Conservation (phyloP, 2,113 vertebrate species). For the Syrrhaptes paradoxus region DNA sequence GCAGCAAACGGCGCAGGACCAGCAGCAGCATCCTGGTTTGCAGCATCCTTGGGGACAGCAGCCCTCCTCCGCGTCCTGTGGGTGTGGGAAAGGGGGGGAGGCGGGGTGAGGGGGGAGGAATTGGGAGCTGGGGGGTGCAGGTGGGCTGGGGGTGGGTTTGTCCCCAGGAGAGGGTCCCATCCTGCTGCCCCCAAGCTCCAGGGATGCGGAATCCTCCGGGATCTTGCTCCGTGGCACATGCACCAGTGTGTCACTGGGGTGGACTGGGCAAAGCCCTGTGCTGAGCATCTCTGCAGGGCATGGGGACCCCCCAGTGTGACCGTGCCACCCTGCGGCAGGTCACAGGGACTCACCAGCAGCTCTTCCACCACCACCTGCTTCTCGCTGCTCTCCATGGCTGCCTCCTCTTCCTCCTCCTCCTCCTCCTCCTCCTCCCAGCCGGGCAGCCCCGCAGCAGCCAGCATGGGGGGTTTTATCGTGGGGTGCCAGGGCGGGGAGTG, state of each 20-base stretch:
- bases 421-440: not conserved
- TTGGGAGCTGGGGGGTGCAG: too few species aligned
- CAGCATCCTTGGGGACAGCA: too few species aligned
- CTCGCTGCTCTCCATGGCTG: constrained; percentile 19
- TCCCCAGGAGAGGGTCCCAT: not conserved
- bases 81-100: too few species aligned
- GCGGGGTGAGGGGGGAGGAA: too few species aligned
- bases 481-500: not conserved
- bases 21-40: too few species aligned
- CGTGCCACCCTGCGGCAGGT: not conserved
- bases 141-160: accelerated
- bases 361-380: constrained; percentile 42
- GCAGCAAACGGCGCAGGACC: too few species aligned
- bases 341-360: constrained; percentile 9
- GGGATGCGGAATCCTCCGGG: accelerated
- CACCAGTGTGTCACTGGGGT: not conserved
- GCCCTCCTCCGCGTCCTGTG: too few species aligned
- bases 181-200: accelerated
- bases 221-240: accelerated
- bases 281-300: not conserved
- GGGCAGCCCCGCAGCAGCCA: accelerated
- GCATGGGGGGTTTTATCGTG: not conserved
- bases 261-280: not conserved
- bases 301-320: accelerated
- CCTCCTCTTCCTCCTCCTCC: not conserved